Evolutionary conservation across 2,888 invertebrate genomes (phyloP).

Genomic region (Oscheius sp.): DNA sequence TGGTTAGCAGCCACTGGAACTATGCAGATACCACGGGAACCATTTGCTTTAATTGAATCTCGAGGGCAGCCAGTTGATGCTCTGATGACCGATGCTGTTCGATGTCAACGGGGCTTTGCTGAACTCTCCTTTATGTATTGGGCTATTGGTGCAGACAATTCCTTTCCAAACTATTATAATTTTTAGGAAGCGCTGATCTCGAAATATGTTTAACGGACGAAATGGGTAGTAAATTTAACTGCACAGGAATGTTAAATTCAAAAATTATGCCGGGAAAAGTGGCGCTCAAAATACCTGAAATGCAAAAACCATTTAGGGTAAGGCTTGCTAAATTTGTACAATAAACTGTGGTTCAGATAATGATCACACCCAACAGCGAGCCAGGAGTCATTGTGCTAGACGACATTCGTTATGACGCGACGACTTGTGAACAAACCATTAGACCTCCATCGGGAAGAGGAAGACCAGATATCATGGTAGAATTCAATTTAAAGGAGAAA

Average conservation of each 20-base stretch:
- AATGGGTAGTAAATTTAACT: slow-evolving; percentile 64
- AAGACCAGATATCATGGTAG: slow-evolving; percentile 51
- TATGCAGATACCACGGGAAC: slow-evolving; percentile 68
- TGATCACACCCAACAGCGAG: slow-evolving; percentile 49
- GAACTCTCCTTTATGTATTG: slow-evolving; percentile 69
- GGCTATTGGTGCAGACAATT: slow-evolving; percentile 58
- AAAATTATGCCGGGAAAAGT: slow-evolving; percentile 71
- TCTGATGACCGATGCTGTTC: slow-evolving; percentile 61
- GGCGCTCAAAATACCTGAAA: slow-evolving; percentile 66
- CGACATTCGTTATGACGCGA: slow-evolving; percentile 68
- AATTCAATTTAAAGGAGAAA: neutral
- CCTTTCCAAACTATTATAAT: neutral
- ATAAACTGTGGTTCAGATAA: slow-evolving; percentile 6
- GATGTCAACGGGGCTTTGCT: slow-evolving; percentile 61
- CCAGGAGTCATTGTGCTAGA: slow-evolving; percentile 68
- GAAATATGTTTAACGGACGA: slow-evolving; percentile 68
- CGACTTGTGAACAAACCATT: slow-evolving; percentile 48
- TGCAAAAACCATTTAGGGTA: slow-evolving; percentile 65
- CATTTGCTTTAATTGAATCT: slow-evolving; percentile 68
- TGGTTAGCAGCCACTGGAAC: slow-evolving; percentile 73
- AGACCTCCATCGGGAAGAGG: slow-evolving; percentile 30
- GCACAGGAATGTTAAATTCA: slow-evolving; percentile 69
- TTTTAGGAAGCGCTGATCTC: slow-evolving; percentile 61
- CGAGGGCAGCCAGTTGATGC: slow-evolving; percentile 63
- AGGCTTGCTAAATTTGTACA: neutral